phyloP scores from a whole-genome alignment of 2,113 vertebrate species.

The Otus sunia region DNA sequence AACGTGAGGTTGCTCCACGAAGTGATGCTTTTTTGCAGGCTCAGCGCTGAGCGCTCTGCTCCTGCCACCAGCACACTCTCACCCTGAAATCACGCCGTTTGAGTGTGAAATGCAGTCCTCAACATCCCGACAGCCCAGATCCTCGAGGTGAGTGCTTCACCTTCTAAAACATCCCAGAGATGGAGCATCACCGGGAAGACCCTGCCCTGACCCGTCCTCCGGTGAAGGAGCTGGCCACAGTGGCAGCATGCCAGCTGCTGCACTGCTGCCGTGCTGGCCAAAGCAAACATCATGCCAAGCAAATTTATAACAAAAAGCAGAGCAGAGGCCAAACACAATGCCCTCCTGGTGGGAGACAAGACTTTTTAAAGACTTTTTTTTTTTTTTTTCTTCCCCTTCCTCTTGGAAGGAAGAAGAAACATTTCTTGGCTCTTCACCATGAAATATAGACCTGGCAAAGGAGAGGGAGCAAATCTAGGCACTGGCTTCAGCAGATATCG shows the following conservation, averaged over 20 bases:
- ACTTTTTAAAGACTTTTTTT: neutral
- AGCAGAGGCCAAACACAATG: conserved; percentile 32
- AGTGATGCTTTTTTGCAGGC: neutral
- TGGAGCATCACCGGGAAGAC: neutral
- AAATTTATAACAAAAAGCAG: conserved; percentile 29
- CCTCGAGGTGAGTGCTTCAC: fast-evolving
- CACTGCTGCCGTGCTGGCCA: neutral
- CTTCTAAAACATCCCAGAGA: neutral
- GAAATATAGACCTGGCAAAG: neutral
- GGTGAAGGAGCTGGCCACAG: fast-evolving
- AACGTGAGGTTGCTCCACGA: neutral
- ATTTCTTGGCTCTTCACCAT: neutral
- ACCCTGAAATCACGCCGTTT: fast-evolving
- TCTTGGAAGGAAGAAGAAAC: neutral
- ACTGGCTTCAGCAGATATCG: neutral
- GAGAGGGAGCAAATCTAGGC: neutral
- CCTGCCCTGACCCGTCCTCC: fast-evolving
- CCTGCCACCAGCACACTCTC: neutral
- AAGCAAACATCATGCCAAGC: conserved; percentile 28
- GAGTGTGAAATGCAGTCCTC: fast-evolving
- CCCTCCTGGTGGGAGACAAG: conserved; percentile 9
- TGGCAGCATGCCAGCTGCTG: neutral
- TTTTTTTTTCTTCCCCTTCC: neutral
- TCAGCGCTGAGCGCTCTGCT: neutral
- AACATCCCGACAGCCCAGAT: fast-evolving